Evolutionary conservation across 2,888 invertebrate species (phyloP).

Genomic region (Eupithecia centaureata): DNA sequence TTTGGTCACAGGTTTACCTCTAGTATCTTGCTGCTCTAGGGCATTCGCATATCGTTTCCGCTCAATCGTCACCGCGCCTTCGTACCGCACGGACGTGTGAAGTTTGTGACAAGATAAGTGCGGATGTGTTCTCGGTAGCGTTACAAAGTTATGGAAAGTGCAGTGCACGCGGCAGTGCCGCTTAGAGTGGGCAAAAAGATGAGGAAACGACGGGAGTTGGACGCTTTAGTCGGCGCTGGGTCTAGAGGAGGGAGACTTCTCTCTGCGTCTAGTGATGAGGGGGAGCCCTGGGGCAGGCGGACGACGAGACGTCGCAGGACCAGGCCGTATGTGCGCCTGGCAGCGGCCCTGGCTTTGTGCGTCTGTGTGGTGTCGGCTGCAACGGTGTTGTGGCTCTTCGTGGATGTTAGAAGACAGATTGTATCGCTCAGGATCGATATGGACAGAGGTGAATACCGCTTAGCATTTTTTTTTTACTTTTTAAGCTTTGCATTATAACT

Average conservation of each 20-base stretch:
- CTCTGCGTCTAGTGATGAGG: constrained; percentile 84
- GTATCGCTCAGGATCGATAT: constrained; percentile 86
- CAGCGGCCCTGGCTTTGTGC: constrained; percentile 85
- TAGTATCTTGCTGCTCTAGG: constrained; percentile 43
- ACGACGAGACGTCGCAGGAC: constrained; percentile 70
- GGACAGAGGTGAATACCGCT: constrained; percentile 83
- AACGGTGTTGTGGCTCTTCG: constrained; percentile 87
- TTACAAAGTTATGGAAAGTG: constrained; percentile 74
- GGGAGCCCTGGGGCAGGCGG: constrained; percentile 82
- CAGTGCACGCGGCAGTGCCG: constrained; percentile 86
- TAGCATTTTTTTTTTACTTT: constrained; percentile 9
- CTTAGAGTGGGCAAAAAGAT: constrained; percentile 89
- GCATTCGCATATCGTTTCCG: constrained; percentile 40
- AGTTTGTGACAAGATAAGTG: constrained; percentile 50
- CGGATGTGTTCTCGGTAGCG: constrained; percentile 76
- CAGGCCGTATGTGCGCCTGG: constrained; percentile 83
- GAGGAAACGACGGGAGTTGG: constrained; percentile 90
- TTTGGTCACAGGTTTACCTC: constrained; percentile 38
- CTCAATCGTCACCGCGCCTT: constrained; percentile 63
- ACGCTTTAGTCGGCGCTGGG: constrained; percentile 86
- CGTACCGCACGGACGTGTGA: constrained; percentile 58
- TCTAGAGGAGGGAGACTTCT: constrained; percentile 83
- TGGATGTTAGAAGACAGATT: constrained; percentile 87
- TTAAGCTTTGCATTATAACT: too few species aligned
- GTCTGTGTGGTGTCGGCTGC: constrained; percentile 86